Evolutionary conservation across 2,888 invertebrate genomes (phyloP).

Genomic region (Leptogaster cylindrica): DNA sequence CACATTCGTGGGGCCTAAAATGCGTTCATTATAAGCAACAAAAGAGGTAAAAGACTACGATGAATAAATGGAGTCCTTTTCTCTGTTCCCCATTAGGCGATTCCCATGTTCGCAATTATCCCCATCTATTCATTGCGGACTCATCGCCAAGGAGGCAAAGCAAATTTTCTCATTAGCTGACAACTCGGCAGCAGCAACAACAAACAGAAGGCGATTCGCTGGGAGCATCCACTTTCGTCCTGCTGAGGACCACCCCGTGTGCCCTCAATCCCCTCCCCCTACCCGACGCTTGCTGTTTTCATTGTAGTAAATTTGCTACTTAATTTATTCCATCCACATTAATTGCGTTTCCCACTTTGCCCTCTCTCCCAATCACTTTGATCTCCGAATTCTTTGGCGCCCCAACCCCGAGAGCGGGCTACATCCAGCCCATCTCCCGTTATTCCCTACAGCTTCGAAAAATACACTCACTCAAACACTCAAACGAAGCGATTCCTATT

Average conservation of each 20-base stretch:
- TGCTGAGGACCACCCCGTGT: background rate
- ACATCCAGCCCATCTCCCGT: background rate
- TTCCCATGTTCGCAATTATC: constrained; percentile 58
- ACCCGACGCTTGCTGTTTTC: constrained; percentile 48
- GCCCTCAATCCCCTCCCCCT: constrained; percentile 22
- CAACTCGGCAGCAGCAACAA: constrained; percentile 33
- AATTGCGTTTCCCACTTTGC: constrained; percentile 51
- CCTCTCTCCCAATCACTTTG: constrained; percentile 37
- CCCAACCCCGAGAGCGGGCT: background rate
- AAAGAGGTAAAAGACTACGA: constrained; percentile 32
- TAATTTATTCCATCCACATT: constrained; percentile 52
- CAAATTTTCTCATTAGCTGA: constrained; percentile 41
- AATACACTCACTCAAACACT: constrained; percentile 17
- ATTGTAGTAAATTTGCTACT: constrained; percentile 52
- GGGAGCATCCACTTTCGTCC: constrained; percentile 21
- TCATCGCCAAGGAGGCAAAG: constrained; percentile 37
- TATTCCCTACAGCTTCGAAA: constrained; percentile 7
- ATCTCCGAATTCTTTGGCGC: constrained; percentile 13
- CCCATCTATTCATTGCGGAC: constrained; percentile 44
- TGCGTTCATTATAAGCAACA: constrained; percentile 25
- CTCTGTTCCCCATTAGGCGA: constrained; percentile 53
- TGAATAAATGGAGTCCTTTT: constrained; percentile 39
- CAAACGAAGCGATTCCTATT: constrained; percentile 9
- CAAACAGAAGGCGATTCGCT: constrained; percentile 4
- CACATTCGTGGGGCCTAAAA: constrained; percentile 35